Evolutionary conservation across 2,797 vertebrate species (phyloP).

Genomic region (Sebastes iracundus): DNA sequence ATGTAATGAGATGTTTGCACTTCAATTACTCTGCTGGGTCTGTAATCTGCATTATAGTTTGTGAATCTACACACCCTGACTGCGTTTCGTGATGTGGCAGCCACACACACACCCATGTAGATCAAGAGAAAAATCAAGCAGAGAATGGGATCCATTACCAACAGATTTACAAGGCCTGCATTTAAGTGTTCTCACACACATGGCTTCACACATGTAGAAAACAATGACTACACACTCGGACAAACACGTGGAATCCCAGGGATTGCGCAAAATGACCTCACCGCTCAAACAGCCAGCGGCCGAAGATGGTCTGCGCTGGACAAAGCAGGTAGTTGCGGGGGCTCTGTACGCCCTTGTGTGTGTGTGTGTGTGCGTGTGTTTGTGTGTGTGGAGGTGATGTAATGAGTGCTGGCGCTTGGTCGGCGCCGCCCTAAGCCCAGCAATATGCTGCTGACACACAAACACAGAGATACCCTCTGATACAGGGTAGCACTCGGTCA

Average conservation of each 20-base stretch:
- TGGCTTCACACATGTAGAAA: slow-evolving; percentile 30
- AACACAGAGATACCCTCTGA: slow-evolving; percentile 63
- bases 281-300: slow-evolving; percentile 45
- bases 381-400: slow-evolving; percentile 65
- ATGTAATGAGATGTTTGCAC: slow-evolving; percentile 68
- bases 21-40: slow-evolving; percentile 47
- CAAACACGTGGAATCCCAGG: slow-evolving; percentile 46
- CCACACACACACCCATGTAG: neutral
- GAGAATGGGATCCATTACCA: slow-evolving; percentile 17
- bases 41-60: slow-evolving; percentile 70
- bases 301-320: slow-evolving; percentile 50
- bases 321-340: slow-evolving; percentile 72
- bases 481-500: slow-evolving; percentile 56
- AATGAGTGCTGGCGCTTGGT: slow-evolving; percentile 56
- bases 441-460: slow-evolving; percentile 67
- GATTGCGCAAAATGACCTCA: slow-evolving; percentile 70
- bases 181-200: slow-evolving; percentile 1
- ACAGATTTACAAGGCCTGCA: slow-evolving; percentile 20
- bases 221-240: slow-evolving; percentile 54
- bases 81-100: slow-evolving; percentile 64
- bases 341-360: slow-evolving; percentile 36
- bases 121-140: slow-evolving; percentile 21
- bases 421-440: slow-evolving; percentile 69
- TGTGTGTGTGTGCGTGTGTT: slow-evolving; percentile 35
- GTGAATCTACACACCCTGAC: slow-evolving; percentile 64